Evolutionary conservation across 2,113 vertebrate genomes (phyloP), one percentile per base, ranked within the genome.

Genomic region (Lethenteron camtschaticum): DNA sequence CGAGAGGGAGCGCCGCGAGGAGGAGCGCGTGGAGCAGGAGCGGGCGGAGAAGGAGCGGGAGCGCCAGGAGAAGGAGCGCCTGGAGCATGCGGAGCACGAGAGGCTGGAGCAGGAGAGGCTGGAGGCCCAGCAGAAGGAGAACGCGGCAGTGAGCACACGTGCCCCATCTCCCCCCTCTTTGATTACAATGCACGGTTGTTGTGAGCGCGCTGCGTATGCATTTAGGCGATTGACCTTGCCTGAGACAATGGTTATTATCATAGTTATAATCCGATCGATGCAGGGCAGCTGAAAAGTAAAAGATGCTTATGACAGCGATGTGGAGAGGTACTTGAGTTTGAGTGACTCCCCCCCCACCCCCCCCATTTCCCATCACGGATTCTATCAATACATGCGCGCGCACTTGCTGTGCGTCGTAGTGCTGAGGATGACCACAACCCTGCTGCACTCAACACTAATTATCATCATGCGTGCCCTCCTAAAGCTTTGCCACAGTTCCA

Each of bases 1-100:
- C 41, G 86, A 89, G 72, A 83, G 82, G 76, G 86, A 89, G 74
- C 84, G 79, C 74, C 77, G 75, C 70, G 84, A 83, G 41, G 57
- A 57, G 13, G 71, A 72, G 73, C 76, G 75, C 0, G 13, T 75
- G 59, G 83, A 76, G 58, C 74, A 74, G 4, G 84, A 88, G 68
- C 75, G 78, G 2, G 69, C 81, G 73, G 85, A 87, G 73, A 73
- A 81, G n/a, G 85, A 89, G 75, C 76, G 80, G 71, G 86, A 89
- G 73, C 79, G 78, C 57, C 85, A 85, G 20, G 89, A 90, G 79
- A 73, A 76, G 56, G 85, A 87, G 55, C 80, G 78, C 55, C 78
- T 83, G 57, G 86, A 87, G 70, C 63, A 57, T 7, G 20, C 56
- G 68, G 57, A 69, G 13, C 81, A 79, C 74, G 82, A 83, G 75